Conservation (phyloP, 2,888 invertebrate species). For the Chaitophorus viminalis region DNA sequence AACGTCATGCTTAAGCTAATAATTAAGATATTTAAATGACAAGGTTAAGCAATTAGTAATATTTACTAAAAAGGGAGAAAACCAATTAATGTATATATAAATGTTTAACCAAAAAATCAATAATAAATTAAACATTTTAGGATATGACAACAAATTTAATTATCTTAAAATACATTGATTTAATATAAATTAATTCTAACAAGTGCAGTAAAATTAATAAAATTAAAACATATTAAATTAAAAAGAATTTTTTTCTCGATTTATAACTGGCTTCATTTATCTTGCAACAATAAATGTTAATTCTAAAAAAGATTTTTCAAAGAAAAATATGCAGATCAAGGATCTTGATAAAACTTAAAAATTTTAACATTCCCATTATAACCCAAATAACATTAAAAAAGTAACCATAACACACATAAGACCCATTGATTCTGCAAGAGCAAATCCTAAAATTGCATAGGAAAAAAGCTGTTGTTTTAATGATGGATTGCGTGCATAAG, state of each 20-base stretch:
- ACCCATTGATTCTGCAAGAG: constrained; percentile 98
- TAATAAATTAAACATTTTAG: background rate
- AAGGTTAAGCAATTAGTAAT: background rate
- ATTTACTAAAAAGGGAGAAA: background rate
- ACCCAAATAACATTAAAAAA: constrained; percentile 93
- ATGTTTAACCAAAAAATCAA: background rate
- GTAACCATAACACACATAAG: constrained; percentile 99
- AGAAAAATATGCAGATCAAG: constrained; percentile 3
- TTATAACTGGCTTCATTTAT: background rate
- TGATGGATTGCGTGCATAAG: constrained; percentile 96
- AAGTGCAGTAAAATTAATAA: too few relatives aligned
- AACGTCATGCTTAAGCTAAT: constrained; percentile 38
- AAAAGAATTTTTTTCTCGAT: background rate
- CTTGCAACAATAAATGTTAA: background rate
- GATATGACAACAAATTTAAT: background rate
- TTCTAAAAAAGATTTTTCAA: constrained; percentile 9
- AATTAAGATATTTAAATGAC: background rate
- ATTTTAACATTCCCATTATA: constrained; percentile 45
- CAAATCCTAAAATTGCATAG: constrained; percentile 97
- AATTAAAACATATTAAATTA: too few relatives aligned
- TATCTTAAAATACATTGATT: background rate
- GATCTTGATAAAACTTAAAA: background rate
- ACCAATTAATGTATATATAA: background rate
- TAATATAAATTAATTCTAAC: too few relatives aligned
- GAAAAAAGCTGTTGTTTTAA: constrained; percentile 97